Base-by-base conservation (phyloP, 23 tunicate genomes). In the Clavelina lepadiformis region DNA sequence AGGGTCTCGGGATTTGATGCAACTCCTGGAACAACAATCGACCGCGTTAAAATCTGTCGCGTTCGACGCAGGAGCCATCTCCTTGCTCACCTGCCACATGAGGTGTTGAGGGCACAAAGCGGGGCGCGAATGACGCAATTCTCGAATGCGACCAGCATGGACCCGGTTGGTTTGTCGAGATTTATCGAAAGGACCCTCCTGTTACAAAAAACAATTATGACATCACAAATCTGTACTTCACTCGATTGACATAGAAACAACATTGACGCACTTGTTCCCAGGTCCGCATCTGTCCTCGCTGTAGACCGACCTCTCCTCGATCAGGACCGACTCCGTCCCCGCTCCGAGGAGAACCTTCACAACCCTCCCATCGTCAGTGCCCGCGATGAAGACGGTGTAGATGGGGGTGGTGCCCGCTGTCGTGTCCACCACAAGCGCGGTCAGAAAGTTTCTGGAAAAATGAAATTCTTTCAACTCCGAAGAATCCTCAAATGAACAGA, bases 351-450 rank as follows among this genome's bases (percentile, higher is more conserved):
- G 46, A 3, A 76, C 44, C 51, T 84, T 84, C 3, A 76, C 7
- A 15, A 84, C 24, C 46, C 70, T 76, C 25, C 93, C 93, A 28
- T 76, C 78, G 19, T 78, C 68, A 3, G 83, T 84, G 0, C 93
- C 93, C 4, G 52, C 61, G 34, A 76, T 45, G 13, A 84, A 23
- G 18, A 84, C 93, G 2, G 79, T 65, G 56, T 82, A 60, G 21
- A 20, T 22, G 31, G 37, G 18, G 23, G 30, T 41, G 11, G 59
- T 61, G 28, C 78, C 76, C 4, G 75, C 72, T 5, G 35, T 51
- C 46, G 77, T 36, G 53, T 83, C 91, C 18, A 68, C 69, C 1
- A 75, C 75, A 15, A 83, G 53, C 21, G 91, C 33, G 2, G 91
- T 67, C 23, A 83, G 65, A 31, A 65, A 69, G 31, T 67, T 19